phyloP scores from a whole-genome alignment of 2,888 invertebrate species.

The Vesta saturnalis region DNA sequence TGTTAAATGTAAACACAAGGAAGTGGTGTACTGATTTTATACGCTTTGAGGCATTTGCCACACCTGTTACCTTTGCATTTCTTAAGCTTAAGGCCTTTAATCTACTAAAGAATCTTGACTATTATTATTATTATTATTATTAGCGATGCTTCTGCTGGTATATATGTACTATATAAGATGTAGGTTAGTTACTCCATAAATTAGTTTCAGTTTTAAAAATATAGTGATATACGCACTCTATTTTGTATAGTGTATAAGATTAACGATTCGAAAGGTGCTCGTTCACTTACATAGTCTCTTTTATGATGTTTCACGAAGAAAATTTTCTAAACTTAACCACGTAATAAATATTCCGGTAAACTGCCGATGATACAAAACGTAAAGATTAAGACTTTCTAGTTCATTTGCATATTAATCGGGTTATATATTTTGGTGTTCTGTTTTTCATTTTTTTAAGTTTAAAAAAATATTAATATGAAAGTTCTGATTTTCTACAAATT shows the following conservation, averaged over 20 bases:
- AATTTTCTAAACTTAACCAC: slow-evolving; percentile 18
- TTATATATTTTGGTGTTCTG: background rate
- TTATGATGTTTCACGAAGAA: slow-evolving; percentile 10
- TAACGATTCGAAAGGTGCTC: slow-evolving; percentile 30
- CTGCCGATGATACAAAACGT: slow-evolving; percentile 13
- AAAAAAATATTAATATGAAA: background rate
- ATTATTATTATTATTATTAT: slow-evolving; percentile 32
- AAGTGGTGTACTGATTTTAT: slow-evolving; percentile 39
- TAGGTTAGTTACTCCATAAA: slow-evolving; percentile 38
- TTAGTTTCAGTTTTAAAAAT: slow-evolving; percentile 32
- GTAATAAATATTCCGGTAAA: slow-evolving; percentile 19
- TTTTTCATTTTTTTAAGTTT: background rate
- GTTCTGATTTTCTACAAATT: background rate
- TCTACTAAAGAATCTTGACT: slow-evolving; percentile 33
- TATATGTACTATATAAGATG: slow-evolving; percentile 30
- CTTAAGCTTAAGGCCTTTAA: slow-evolving; percentile 25
- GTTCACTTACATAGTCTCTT: slow-evolving; percentile 10
- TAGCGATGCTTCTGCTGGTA: slow-evolving; percentile 30
- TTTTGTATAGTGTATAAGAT: slow-evolving; percentile 23
- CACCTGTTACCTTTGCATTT: slow-evolving; percentile 32
- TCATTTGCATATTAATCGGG: slow-evolving; percentile 15
- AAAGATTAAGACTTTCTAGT: slow-evolving; percentile 23
- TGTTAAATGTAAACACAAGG: slow-evolving; percentile 39
- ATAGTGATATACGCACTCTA: slow-evolving; percentile 33
- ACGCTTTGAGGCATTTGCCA: slow-evolving; percentile 34